Base-by-base conservation (phyloP, 2,888 invertebrate species). In the Cheilosia vulpina region DNA sequence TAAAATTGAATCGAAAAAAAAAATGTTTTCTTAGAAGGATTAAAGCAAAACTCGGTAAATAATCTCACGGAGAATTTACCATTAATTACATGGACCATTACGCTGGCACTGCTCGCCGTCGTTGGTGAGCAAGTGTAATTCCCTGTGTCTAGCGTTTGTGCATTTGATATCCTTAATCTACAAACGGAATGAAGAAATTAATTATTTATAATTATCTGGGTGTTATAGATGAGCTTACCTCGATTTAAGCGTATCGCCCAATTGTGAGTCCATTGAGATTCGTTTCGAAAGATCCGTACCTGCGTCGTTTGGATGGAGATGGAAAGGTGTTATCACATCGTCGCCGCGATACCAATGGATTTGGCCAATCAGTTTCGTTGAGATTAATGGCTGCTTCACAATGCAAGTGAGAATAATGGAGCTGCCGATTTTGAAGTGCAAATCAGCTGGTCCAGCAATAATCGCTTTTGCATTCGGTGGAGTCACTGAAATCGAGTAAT, bases 101-200 rank as follows among this genome's bases (percentile, higher is more conserved):
- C 96, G 88, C 96, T 96, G 87, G 97, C 95, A 47, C 96, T 94
- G 89, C 95, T 96, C 66, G 97, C 97, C 92, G 96, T 95, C 45
- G 97, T 97, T 13, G 97, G 97, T 83, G 96, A 95, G 92, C 97
- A 97, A 90, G 97, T 97, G 92, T 97, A 97, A 93, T 97, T 97
- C 78, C 97, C 97, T 73, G 96, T 96, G 93, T 97, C 97, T 58
- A 94, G 93, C 63, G 95, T 94, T 89, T 95, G 94, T 63, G 96
- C 95, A 91, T 95, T 95, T 88, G 95, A 94, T 89, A 97, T 96
- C 88, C 94, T 95, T 90, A 97, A 93, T 89, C 95, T 93, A 84
- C 7, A 9, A 85, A 60, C 43, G 58, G 43, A 68, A 62, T 65
- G 19, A 60, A 66, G 9, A 62, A 27, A 75, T 77, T 50, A 76